These are phyloP conservation scores for Patella vulgata DNA, from an alignment of 1,140 invertebrate genomes.

Conservation along the genomic window DNA sequence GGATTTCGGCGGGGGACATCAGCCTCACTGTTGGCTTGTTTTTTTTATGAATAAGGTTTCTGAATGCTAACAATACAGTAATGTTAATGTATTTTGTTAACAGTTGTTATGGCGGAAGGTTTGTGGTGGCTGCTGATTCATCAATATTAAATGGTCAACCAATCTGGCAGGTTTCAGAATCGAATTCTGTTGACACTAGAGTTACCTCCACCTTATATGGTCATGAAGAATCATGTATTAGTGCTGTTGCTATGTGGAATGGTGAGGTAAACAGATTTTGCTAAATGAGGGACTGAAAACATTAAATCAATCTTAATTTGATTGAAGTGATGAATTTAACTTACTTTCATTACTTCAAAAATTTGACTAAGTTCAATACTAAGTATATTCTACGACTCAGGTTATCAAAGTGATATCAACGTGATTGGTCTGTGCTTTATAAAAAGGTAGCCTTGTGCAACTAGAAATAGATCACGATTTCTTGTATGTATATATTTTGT, in stretches of 20 bases:
- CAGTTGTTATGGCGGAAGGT: slow-evolving; percentile 4
- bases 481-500: no score
- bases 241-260: slow-evolving; percentile 4
- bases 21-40: no score
- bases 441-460: no score
- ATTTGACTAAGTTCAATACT: no score
- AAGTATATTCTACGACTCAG: not conserved
- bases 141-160: slow-evolving; percentile 4
- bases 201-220: not conserved
- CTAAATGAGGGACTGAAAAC: no score
- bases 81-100: no score
- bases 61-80: no score
- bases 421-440: not conserved
- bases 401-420: not conserved
- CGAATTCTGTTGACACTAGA: not conserved
- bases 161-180: not conserved
- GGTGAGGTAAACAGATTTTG: not conserved
- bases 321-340: not conserved
- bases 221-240: not conserved
- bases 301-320: no score
- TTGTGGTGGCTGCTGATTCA: slow-evolving; percentile 9
- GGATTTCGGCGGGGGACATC: no score
- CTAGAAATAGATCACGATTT: no score
- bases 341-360: not conserved
- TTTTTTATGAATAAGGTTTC: no score